These are phyloP conservation scores for Gopherus evgoodei DNA, from an alignment of 2,113 vertebrate genomes.

Conservation along the genomic window DNA sequence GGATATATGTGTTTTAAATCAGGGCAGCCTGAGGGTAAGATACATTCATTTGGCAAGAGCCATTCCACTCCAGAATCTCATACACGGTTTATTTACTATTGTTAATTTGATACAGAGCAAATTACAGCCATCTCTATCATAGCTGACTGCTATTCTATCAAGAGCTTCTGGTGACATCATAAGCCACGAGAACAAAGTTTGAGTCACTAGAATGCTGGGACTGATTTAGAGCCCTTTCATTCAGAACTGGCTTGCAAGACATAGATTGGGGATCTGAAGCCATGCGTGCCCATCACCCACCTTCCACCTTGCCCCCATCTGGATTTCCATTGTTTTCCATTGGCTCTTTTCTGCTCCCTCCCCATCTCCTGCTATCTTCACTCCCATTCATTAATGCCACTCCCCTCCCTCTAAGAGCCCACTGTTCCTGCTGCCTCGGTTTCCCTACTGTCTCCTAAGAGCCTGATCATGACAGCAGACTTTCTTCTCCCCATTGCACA, in stretches of 20 bases:
- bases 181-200: constrained; percentile 25
- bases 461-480: not conserved
- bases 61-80: constrained; percentile 47
- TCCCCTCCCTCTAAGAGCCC: not conserved
- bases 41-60: constrained; percentile 26
- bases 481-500: not conserved
- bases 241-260: constrained; percentile 12
- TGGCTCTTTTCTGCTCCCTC: not conserved
- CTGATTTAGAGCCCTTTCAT: constrained; percentile 37
- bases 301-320: not conserved
- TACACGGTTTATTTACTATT: constrained; percentile 51
- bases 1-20: constrained; percentile 35
- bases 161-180: constrained; percentile 30
- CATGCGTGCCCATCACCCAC: not conserved
- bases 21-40: constrained; percentile 39
- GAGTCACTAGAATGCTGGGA: constrained; percentile 5
- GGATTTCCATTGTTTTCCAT: not conserved
- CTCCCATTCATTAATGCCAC: accelerated
- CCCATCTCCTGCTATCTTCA: not conserved
- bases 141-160: not conserved
- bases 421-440: not conserved
- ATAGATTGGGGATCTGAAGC: not conserved
- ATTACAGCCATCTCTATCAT: not conserved
- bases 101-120: constrained; percentile 59
- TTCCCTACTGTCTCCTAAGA: not conserved